Base-by-base conservation (phyloP, 2,113 vertebrate species). In the Procavia capensis region DNA sequence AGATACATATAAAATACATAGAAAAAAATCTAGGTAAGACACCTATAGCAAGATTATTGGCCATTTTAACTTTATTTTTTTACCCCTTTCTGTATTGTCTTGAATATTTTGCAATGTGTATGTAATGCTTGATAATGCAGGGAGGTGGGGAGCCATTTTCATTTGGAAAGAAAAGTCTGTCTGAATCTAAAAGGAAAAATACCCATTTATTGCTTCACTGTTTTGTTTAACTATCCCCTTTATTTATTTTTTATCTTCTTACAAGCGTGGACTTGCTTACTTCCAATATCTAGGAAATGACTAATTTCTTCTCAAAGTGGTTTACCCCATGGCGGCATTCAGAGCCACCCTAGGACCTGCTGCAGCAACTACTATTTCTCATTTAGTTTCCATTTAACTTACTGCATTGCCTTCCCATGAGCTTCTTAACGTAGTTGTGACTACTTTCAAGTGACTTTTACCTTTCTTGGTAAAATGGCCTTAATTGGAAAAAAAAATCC, bases 31-130 rank as follows among this genome's bases (percentile, higher is more conserved):
- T 74, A 79, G 66, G 85, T 88, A 68, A 66, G 16, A 76, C 57
- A 72, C 24, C 41, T 61, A 8, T 72, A 41, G 80, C 66, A 13
- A 29, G 3, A 50, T 64, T 82, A 78, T 82, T 89, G 91, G 29
- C n/a, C 19, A 72, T 47, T 84, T 91, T 94, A 57, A 63, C 47
- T 66, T 95, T 31, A 27, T 79, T 87, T 22, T 22, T 94, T 95
- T 88, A 59, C 4, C 39, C 29, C 24, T 78, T 95, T 88, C 16
- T 90, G 6, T 75, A 86, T 66, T 87, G 41, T 95, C 68, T 75
- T 93, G 61, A 88, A 91, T 84, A 82, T 96, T 93, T 94, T 95
- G 72, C 19, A 61, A 50, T 72, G 43, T 91, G 9, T 39, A 50
- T 87, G 34, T 75, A 78, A 76, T 93, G 72, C 61, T 78, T 93